Percentiles rank a stretch among this genome's conserved stretches.
Conservation (phyloP, 2,888 invertebrate species). For the Lasioglossum malachurum region DNA sequence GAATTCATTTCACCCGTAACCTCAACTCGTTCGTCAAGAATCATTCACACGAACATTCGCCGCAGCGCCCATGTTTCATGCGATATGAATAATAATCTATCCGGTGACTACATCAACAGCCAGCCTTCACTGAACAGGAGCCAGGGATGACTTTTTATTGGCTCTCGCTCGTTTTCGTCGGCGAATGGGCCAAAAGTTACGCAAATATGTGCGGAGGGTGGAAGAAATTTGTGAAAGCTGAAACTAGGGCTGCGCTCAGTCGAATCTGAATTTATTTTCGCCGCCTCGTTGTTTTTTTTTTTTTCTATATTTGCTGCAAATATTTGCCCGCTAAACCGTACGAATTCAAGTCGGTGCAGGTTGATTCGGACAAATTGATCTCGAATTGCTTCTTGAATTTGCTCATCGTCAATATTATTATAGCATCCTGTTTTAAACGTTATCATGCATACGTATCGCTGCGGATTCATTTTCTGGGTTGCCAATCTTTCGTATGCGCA, state of each 20-base stretch:
- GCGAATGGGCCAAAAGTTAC: conserved; percentile 69
- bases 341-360: neutral
- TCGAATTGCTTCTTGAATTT: neutral
- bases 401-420: neutral
- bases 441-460: neutral
- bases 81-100: conserved; percentile 82
- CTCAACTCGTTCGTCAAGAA: conserved; percentile 56
- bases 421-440: neutral
- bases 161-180: conserved; percentile 60
- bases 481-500: neutral
- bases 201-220: conserved; percentile 67
- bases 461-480: neutral
- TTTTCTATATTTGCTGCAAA: conserved; percentile 7
- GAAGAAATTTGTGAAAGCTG: neutral
- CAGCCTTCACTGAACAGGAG: conserved; percentile 52
- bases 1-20: conserved; percentile 45
- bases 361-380: conserved; percentile 4
- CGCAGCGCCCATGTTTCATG: conserved; percentile 83
- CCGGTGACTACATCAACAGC: conserved; percentile 70
- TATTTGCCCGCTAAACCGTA: neutral
- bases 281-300: neutral
- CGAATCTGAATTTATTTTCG: too few relatives aligned
- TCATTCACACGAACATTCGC: conserved; percentile 76
- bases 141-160: conserved; percentile 48
- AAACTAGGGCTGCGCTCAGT: conserved; percentile 17